Conservation (phyloP, 2,888 invertebrate genomes). For the Cecidostiba fungosa region DNA sequence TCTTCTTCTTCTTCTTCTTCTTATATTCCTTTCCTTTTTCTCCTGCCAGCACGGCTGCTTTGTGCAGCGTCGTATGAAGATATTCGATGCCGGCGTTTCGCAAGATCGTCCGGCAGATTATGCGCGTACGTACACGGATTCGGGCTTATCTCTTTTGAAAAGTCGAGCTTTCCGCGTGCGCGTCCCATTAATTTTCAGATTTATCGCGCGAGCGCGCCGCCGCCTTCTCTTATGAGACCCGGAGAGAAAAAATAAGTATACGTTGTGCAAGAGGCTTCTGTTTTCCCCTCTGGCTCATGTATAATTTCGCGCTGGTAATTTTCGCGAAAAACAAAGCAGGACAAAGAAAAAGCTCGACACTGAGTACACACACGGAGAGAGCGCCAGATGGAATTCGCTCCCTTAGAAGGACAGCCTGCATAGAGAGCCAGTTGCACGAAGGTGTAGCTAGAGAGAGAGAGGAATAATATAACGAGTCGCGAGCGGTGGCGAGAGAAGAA, state of each 20-base stretch:
- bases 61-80: constrained; percentile 47
- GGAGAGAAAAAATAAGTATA: background rate
- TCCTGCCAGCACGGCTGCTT: background rate
- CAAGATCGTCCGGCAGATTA: constrained; percentile 60
- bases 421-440: background rate
- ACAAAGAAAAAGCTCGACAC: constrained; percentile 10
- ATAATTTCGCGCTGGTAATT: constrained; percentile 8
- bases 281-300: background rate
- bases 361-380: background rate
- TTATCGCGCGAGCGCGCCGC: constrained; percentile 48
- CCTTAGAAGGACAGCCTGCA: constrained; percentile 13
- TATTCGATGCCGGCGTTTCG: constrained; percentile 58
- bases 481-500: constrained; percentile 23
- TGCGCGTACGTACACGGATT: constrained; percentile 53
- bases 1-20: background rate
- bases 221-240: background rate
- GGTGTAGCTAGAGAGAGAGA: constrained; percentile 2
- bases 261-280: background rate
- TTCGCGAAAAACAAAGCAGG: background rate
- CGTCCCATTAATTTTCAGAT: constrained; percentile 60
- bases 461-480: constrained; percentile 15
- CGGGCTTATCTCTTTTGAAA: constrained; percentile 57
- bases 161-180: constrained; percentile 12
- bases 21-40: constrained; percentile 25
- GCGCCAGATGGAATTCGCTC: constrained; percentile 55